Percentiles rank a stretch among this genome's conserved stretches.
Conservation (phyloP, 37 sponge, comb jelly and placozoan genomes). For the Chondrilla cf. caribensis region DNA sequence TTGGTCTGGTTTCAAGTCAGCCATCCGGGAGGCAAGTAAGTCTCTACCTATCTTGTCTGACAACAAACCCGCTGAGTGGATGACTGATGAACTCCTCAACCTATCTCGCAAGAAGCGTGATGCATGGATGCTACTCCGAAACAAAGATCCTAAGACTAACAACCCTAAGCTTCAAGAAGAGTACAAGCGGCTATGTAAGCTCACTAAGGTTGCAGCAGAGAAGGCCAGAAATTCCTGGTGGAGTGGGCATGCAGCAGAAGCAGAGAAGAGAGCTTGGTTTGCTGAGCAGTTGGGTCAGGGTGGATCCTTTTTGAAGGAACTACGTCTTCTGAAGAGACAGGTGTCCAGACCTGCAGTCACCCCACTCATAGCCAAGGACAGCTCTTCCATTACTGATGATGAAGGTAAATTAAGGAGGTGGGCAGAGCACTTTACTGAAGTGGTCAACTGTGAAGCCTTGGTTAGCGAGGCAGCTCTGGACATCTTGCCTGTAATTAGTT, state of each 20-base stretch:
- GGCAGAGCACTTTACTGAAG: neutral
- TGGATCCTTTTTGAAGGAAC: neutral
- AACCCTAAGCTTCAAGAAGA: neutral
- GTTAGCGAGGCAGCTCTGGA: neutral
- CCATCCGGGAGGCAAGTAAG: neutral
- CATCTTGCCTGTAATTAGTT: neutral
- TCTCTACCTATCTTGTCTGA: neutral
- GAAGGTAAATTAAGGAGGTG: neutral
- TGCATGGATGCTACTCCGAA: too few species aligned
- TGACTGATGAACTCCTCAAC: conserved; percentile 9
- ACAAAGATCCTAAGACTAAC: too few species aligned
- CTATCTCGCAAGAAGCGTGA: neutral
- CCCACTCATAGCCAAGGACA: neutral
- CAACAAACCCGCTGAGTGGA: neutral
- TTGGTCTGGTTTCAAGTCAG: neutral
- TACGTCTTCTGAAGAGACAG: neutral
- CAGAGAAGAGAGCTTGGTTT: neutral
- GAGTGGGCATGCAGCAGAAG: neutral
- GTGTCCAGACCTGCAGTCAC: neutral
- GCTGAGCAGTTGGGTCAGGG: neutral
- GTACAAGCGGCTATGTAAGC: neutral
- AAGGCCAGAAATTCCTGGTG: conserved; percentile 5
- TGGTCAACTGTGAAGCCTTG: neutral
- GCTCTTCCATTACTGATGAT: neutral
- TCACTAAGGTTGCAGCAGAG: neutral